Evolutionary conservation across 2,113 vertebrate species (phyloP).

Genomic region (Calyptommatus sinebrachiatus): DNA sequence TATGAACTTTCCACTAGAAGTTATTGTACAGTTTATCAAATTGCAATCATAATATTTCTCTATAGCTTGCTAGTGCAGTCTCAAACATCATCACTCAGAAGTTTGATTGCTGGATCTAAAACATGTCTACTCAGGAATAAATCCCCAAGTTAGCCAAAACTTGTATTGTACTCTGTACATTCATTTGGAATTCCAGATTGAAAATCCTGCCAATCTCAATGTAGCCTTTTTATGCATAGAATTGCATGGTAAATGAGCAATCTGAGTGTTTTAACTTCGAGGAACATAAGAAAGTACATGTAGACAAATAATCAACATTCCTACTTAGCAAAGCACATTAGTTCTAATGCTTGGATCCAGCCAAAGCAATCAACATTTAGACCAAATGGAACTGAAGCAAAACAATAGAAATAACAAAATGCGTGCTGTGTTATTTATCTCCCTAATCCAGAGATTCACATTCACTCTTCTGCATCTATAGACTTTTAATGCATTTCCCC

Average conservation of each 20-base stretch:
- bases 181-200: not conserved
- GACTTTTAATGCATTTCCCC: not conserved
- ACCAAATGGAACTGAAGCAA: conserved; percentile 37
- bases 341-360: conserved; percentile 37
- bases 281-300: conserved; percentile 36
- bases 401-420: conserved; percentile 27
- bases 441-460: not conserved
- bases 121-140: not conserved
- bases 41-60: not conserved
- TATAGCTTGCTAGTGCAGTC: not conserved
- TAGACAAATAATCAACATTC: conserved; percentile 17
- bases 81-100: not conserved
- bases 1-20: conserved; percentile 16
- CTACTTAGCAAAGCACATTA: conserved; percentile 10
- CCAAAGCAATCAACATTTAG: conserved; percentile 41
- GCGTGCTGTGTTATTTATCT: not conserved
- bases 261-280: conserved; percentile 5
- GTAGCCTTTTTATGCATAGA: not conserved
- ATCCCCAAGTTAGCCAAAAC: not conserved
- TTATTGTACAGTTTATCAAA: not conserved
- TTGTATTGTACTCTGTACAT: not conserved
- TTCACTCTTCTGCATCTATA: not conserved
- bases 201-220: not conserved
- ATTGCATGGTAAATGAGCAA: conserved; percentile 1
- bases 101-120: not conserved